These are phyloP conservation scores for Rhabdophis nuchalis DNA, from an alignment of 2,797 vertebrate species.

Conservation along the genomic window DNA sequence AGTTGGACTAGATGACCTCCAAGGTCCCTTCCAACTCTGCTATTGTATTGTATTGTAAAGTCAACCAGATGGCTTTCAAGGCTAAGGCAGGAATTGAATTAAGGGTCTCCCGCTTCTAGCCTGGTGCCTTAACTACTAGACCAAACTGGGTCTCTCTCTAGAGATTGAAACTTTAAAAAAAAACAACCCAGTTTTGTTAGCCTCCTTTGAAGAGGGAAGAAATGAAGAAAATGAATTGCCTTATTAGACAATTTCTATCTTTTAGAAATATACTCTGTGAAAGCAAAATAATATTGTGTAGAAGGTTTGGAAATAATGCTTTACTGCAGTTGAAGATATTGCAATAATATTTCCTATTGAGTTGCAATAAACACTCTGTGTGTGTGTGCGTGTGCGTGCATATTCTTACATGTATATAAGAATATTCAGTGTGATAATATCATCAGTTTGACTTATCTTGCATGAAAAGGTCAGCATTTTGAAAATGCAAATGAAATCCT, in stretches of 20 bases:
- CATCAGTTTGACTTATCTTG: constrained; percentile 55
- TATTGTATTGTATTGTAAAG: too few species aligned
- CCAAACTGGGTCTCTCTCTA: neutral
- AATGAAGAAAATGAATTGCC: constrained; percentile 29
- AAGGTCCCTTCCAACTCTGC: too few species aligned
- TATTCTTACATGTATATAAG: too few species aligned
- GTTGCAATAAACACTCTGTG: constrained; percentile 20
- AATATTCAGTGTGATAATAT: constrained; percentile 54
- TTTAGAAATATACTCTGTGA: neutral
- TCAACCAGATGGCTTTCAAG: too few species aligned
- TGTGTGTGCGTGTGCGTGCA: too few species aligned
- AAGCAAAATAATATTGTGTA: constrained; percentile 40
- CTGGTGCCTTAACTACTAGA: too few species aligned
- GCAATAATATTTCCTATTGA: constrained; percentile 13
- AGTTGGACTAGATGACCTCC: too few species aligned
- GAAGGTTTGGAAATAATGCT: constrained; percentile 31
- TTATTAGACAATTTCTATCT: constrained; percentile 2
- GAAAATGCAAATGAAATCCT: constrained; percentile 53
- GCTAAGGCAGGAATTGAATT: too few species aligned
- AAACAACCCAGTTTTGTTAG: neutral
- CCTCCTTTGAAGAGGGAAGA: constrained; percentile 3
- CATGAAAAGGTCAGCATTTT: constrained; percentile 60
- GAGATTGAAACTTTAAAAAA: neutral
- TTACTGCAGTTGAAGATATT: constrained; percentile 41
- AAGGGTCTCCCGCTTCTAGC: too few species aligned